Conservation (phyloP, 1,140 invertebrate genomes). For the Calliphora vicina region DNA sequence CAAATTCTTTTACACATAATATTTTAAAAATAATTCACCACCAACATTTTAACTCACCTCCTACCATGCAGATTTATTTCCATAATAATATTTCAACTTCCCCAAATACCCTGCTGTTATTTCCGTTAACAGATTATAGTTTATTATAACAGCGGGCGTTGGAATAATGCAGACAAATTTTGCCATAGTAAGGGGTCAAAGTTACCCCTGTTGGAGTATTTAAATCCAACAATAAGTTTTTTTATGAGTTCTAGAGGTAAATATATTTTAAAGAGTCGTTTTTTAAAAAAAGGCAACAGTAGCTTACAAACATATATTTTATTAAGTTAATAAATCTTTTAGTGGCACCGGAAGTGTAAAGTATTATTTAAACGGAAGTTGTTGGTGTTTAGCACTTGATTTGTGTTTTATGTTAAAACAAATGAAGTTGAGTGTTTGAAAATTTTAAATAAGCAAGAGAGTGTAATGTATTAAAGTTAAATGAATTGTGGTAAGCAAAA, state of each 20-base stretch:
- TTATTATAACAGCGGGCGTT: not conserved
- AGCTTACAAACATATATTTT: not conserved
- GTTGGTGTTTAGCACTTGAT: constrained; percentile 29
- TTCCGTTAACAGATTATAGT: not conserved
- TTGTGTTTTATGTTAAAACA: not conserved
- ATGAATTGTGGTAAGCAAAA: too few species aligned
- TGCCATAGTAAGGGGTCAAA: not conserved
- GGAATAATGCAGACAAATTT: not conserved
- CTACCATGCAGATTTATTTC: too few species aligned
- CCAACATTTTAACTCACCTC: too few species aligned
- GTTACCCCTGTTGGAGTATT: too few species aligned
- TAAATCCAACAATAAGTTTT: not conserved
- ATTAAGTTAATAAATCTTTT: constrained; percentile 31
- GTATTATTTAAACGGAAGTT: constrained; percentile 22
- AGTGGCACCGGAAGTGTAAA: constrained; percentile 23
- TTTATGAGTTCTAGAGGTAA: not conserved
- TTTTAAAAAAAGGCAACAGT: not conserved
- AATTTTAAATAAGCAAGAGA: too few species aligned
- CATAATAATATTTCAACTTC: too few species aligned
- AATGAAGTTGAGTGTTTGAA: not conserved
- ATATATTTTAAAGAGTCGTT: not conserved
- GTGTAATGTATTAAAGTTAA: too few species aligned
- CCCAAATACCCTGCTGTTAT: not conserved
- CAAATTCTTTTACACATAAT: too few species aligned
- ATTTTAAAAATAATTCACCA: too few species aligned